Evolutionary conservation across 2,113 vertebrate species (phyloP), one percentile per base, ranked within the genome.

Genomic region (Psittacula cyanocephala): DNA sequence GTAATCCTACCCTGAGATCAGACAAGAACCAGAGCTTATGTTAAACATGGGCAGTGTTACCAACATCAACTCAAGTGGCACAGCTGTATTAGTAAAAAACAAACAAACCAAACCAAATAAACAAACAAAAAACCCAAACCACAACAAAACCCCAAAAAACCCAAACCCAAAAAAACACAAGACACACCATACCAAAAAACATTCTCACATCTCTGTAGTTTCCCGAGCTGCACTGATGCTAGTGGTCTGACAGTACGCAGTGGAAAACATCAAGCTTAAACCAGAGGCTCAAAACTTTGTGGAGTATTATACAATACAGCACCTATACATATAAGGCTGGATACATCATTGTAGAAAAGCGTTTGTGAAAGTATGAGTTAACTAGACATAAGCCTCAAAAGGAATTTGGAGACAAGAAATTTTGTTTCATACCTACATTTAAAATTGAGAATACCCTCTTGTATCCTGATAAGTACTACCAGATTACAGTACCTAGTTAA

Each of bases 221-320:
- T 72, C 25, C 62, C 24, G 14, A 67, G 13, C 9, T 75, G 17
- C 24, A 74, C 5, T 46, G n/a, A 31, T 29, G 52, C 41, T 24
- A 64, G 17, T 10, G 6, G 78, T 78, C n/a, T 67, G 15, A 78
- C 13, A 18, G 6, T 8, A 68, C 0, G 0, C 5, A 5, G 0
- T 70, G 6, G 53, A 93, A 64, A 72, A 43, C 8, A 65, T 15
- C 12, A 74, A 39, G 23, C 49, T 72, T 53, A 95, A 86, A 63
- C 3, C 28, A 67, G 19, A 70, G 31, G 46, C 22, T 67, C 35
- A 75, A 67, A 47, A 46, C 25, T 39, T 77, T 59, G 57, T 23
- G 15, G 18, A 57, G 10, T 37, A 53, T 57, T 72, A 82, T 53
- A n/a, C 13, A 64, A 25, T n/a, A 59, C 4, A 74, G 64, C 1